Evolutionary conservation across 1,140 invertebrate genomes (phyloP), one percentile per base, ranked within the genome.

Genomic region (Monochamus saltuarius): DNA sequence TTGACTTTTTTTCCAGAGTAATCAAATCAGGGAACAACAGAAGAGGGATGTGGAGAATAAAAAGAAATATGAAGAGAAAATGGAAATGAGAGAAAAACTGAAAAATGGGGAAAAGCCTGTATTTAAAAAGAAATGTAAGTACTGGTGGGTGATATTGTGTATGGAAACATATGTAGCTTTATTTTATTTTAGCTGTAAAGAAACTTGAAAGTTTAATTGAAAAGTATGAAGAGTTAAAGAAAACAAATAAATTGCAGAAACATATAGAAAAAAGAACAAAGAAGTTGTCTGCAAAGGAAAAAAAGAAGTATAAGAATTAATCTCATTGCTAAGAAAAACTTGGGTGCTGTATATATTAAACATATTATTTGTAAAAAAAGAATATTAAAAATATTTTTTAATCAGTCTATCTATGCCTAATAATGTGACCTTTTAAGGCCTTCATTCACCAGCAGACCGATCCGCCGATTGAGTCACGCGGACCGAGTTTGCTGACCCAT

Each of bases 61-160:
- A 73, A 82, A 89, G 63, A 83, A 84, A 61, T 75, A 81, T 52
- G 83, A 82, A 50, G 82, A 84, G 54, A 82, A 79, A 51, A 82
- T 78, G 53, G 83, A 82, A 51, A 72, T 80, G 22, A 78, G 84
- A 62, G 77, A 80, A 22, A 75, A 85, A 56, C 71, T 82, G 43
- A 76, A 80, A 22, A 73, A 80, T 34, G 78, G 80, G 22, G 78
- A 87, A 59, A 86, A 85, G 54, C 89, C 89, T 22, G 77, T 80
- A 34, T 92, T 85, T 68, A 82, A 88, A 54, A 93, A 88, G 71
- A 94, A 93, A 85, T 89, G 91, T 94, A 84, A 85, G 82, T 79
- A 61, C 46, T 43, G 16, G 49, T 57, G 39, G 59, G 42, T 55
- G 58, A 47, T 56, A 43, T 58, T 60, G 39, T 17, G 38, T 13